phyloP scores from a whole-genome alignment of 2,888 invertebrate genomes.

The Teleogryllus oceanicus region DNA sequence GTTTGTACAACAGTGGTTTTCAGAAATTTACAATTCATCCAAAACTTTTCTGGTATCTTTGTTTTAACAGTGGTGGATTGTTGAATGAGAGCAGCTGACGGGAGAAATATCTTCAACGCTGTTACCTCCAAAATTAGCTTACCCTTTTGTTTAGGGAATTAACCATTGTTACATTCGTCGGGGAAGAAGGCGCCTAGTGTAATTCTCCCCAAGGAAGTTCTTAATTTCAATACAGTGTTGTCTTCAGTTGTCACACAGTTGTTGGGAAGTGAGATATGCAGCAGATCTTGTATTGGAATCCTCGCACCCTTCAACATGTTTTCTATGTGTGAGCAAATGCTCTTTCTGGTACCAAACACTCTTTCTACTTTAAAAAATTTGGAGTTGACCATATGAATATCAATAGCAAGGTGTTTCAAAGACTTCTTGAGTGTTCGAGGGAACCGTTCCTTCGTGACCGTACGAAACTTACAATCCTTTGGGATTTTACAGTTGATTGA shows the following conservation, averaged over 20 bases:
- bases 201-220: slow-evolving; percentile 99
- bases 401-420: slow-evolving; percentile 94
- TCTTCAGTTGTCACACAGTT: slow-evolving; percentile 80
- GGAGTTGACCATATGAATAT: slow-evolving; percentile 69
- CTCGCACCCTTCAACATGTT: slow-evolving; percentile 97
- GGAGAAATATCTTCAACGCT: slow-evolving; percentile 95
- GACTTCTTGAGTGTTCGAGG: slow-evolving; percentile 72
- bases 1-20: slow-evolving; percentile 89
- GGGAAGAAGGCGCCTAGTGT: slow-evolving; percentile 88
- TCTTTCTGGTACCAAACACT: slow-evolving; percentile 98
- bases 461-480: slow-evolving; percentile 81
- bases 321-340: slow-evolving; percentile 96
- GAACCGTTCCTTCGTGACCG: slow-evolving; percentile 90
- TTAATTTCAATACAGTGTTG: slow-evolving; percentile 91
- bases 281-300: slow-evolving; percentile 99
- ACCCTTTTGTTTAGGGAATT: slow-evolving; percentile 96
- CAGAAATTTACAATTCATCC: slow-evolving; percentile 98
- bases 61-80: slow-evolving; percentile 98
- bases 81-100: slow-evolving; percentile 98
- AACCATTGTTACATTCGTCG: slow-evolving; percentile 81
- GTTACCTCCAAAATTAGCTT: slow-evolving; percentile 94
- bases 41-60: slow-evolving; percentile 99
- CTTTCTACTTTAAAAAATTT: slow-evolving; percentile 83
- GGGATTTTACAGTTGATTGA: slow-evolving; percentile 94
- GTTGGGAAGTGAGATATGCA: slow-evolving; percentile 99